A percentile compares a stretch with the other conserved stretches of the same genome.
These are phyloP conservation scores for Daktulosphaira vitifoliae DNA, from an alignment of 1,140 invertebrate species.

Conservation along the genomic window DNA sequence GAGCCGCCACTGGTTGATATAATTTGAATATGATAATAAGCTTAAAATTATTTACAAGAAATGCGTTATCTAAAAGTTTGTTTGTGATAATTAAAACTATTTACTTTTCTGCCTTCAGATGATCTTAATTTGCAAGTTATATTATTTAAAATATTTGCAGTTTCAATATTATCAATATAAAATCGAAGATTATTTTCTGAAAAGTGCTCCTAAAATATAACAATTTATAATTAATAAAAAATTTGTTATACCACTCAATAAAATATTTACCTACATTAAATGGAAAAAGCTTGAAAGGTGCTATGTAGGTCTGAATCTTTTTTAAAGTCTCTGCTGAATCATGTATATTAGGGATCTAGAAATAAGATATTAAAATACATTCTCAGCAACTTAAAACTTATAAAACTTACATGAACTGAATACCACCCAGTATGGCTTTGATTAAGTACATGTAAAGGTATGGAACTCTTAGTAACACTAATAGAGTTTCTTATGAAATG, in stretches of 20 bases:
- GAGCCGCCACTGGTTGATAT: too few relatives aligned
- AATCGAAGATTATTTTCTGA: slow-evolving; percentile 14
- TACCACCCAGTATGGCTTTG: slow-evolving; percentile 17
- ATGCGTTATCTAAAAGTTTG: too few relatives aligned
- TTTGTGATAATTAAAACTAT: too few relatives aligned
- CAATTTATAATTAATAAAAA: neutral
- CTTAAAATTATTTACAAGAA: too few relatives aligned
- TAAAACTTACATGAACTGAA: slow-evolving; percentile 16
- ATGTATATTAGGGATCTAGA: slow-evolving; percentile 15
- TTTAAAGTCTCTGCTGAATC: slow-evolving; percentile 2
- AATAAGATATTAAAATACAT: neutral
- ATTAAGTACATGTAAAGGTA: slow-evolving; percentile 3
- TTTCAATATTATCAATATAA: slow-evolving; percentile 9
- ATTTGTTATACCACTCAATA: too few relatives aligned
- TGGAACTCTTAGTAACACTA: too few relatives aligned
- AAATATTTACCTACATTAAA: slow-evolving; percentile 7
- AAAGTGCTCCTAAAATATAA: slow-evolving; percentile 9
- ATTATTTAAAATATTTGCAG: slow-evolving; percentile 1
- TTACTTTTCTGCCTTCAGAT: slow-evolving; percentile 12
- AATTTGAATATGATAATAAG: too few relatives aligned
- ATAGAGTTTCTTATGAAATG: too few relatives aligned
- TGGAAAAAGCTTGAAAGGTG: slow-evolving; percentile 1
- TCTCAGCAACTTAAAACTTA: neutral
- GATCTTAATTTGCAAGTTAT: slow-evolving; percentile 12
- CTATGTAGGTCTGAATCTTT: slow-evolving; percentile 10